Evolutionary conservation across 2,797 vertebrate species (phyloP).

Genomic region (Odontamblyopus lacepedii): DNA sequence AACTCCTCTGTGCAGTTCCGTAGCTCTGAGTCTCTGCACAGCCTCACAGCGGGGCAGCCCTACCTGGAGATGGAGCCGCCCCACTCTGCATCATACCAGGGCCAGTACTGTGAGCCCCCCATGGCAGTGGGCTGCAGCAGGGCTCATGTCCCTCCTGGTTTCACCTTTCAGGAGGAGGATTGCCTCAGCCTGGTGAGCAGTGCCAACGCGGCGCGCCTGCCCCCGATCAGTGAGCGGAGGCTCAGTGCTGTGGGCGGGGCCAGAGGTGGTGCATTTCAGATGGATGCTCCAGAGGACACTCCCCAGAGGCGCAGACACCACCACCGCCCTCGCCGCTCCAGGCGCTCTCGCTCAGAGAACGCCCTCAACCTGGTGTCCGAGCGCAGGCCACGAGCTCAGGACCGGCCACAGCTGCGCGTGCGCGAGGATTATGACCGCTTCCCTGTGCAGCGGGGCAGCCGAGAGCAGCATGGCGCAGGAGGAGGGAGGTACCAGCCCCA

Average conservation of each 20-base stretch:
- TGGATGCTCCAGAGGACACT: conserved; percentile 77
- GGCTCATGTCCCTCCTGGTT: conserved; percentile 85
- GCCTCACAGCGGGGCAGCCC: conserved; percentile 85
- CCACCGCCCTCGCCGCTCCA: conserved; percentile 85
- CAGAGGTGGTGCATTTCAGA: conserved; percentile 56
- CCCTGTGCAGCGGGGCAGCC: conserved; percentile 81
- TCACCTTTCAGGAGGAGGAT: conserved; percentile 88
- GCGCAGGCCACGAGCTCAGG: conserved; percentile 80
- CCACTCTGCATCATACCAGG: conserved; percentile 80
- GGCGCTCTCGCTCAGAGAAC: conserved; percentile 94
- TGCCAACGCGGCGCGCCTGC: conserved; percentile 78
- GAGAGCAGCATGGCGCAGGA: conserved; percentile 79
- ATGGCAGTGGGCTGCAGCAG: conserved; percentile 50
- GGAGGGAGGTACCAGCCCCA: conserved; percentile 78
- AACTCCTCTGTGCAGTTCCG: conserved; percentile 92
- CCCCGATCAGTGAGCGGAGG: conserved; percentile 88
- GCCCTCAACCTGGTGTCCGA: conserved; percentile 92
- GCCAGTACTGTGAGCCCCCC: conserved; percentile 82
- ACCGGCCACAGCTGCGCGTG: conserved; percentile 82
- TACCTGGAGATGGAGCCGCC: conserved; percentile 89
- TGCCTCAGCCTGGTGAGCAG: conserved; percentile 80
- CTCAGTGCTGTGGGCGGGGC: conserved; percentile 65
- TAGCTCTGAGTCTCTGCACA: conserved; percentile 92
- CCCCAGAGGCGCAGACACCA: conserved; percentile 82
- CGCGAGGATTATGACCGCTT: conserved; percentile 92